Base-by-base conservation (phyloP, 2,797 vertebrate species). In the Sparidentex hasta region DNA sequence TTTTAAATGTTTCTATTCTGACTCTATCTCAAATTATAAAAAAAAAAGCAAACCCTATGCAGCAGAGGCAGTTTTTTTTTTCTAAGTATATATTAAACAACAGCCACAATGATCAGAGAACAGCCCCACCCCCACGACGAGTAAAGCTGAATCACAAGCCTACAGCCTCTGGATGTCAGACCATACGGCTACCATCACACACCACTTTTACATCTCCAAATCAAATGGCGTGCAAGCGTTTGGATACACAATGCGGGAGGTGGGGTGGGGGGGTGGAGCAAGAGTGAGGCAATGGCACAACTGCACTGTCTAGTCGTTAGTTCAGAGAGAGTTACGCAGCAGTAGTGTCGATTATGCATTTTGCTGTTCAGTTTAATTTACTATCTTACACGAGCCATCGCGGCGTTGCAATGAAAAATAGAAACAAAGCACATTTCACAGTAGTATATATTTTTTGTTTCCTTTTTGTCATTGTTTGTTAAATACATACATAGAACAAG, bases 391-490 rank as follows among this genome's bases (percentile, higher is more conserved):
- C 38, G 81, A 82, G 78, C 76, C 41, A 18, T 58, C 55, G 63
- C 66, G 69, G 80, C 54, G 44, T 81, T 83, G 89, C 81, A 76
- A 88, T 92, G 82, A 86, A 86, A 92, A 95, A 90, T 80, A 74
- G 82, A 91, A 93, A 90, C 84, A 90, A 87, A 89, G 92, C 90
- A 96, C 93, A 89, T 91, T 94, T 95, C 93, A 95, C 94, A 94
- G 92, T 93, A 92, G 92, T 93, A 89, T 93, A 91, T 93, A 92
- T 93, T 90, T 90, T 82, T 88, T 87, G 84, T 90, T 88, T 76
- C 79, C 65, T 86, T 93, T 93, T 93, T 91, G 86, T 82, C 72
- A 87, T 68, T 73, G 87, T 90, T 88, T 92, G 87, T 94, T 92
- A 91, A 91, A 92, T 93, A 95, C 92, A 91, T 88, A 94, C 87